Base-by-base conservation (phyloP, 2,888 invertebrate species). In the Drosophila cognata region DNA sequence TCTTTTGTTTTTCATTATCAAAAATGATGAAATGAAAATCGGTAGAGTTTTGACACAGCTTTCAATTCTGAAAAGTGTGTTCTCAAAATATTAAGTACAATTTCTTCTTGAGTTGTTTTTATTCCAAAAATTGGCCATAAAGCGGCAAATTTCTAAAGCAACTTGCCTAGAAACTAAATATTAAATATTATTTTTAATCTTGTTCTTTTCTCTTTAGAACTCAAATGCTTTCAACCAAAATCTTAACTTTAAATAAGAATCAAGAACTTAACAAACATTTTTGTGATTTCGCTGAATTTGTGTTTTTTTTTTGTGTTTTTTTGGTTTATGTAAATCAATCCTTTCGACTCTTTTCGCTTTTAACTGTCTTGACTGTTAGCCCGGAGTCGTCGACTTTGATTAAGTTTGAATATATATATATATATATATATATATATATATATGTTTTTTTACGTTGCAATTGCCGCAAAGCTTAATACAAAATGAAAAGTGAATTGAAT, bases 401-500 rank as follows among this genome's bases (percentile, higher is more conserved):
- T 25, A 25, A 46, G 46, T 46, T 46, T 46, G 16, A 46, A 46
- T 21, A 21, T 31, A 8, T 33, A 33, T 18, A 33, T 13, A 48
- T 13, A 51, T 52, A 33, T 52, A 11, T 51, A 25, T 21, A 25
- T 46, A 48, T 28, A 29, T 50, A n/a, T 21, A n/a, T 31, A 31
- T 2, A 2, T 31, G 0, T 46, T 46, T 41, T 11, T 35, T 35
- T 41, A 46, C 10, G 21, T 46, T 21, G 1, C 43, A 46, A 46
- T 46, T 46, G 43, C 13, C 35, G 7, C 28, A 29, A 6, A 25
- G 3, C n/a, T 51, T 65, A 62, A 51, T 52, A 21, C 62, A 29
- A 18, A 35, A 29, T 36, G 21, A 28, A 29, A 16, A 46, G 46
- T 55, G 21, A 71, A 50, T 67, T 58, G 70, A 68, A 50, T 68